Evolutionary conservation across 2,113 vertebrate species (phyloP), one percentile per base, ranked within the genome.

Genomic region (Leptobrachium ailaonicum): DNA sequence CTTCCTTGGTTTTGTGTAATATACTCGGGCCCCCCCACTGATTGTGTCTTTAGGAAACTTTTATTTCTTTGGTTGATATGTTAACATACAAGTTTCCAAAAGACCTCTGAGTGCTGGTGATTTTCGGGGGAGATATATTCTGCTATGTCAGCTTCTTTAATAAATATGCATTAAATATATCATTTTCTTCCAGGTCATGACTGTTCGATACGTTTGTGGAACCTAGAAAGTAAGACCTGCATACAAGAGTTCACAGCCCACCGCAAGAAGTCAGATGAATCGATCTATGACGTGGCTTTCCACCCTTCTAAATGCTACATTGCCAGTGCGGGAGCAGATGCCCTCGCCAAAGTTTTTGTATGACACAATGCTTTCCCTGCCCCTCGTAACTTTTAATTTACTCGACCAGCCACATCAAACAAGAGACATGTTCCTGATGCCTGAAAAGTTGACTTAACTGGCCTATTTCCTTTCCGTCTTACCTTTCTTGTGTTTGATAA

Each of bases 311-410:
- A 98, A 90, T 97, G 96, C 89, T 99, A 98, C 85, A 98, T 99
- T 82, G 98, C 97, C 87, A 99, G 97, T 82, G 98, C 97, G 69
- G 98, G 97, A 80, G 96, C 97, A 2, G 98, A 99, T 43, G 97
- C 98, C n/a, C 94, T 99, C 83, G 98, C 97, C 75, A 99, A 99
- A 92, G 98, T 99, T 86, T 99, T 99, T 81, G 98, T 99, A 99
- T 99, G 97, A 99, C 92, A 85, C 83, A 83, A 78, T 87, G 82
- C 47, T 85, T 85, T 88, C 83, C 74, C 85, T 86, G 87, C 92
- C 89, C 90, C 89, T 92, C 20, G 20, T 32, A 32, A 32, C 20
- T 32, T 88, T 89, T 90, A 73, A 87, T 90, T 90, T 92, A 89
- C 89, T 90, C 90, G 90, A 92, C 91, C 85, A 91, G 87, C 93